Percentiles rank a stretch among this genome's conserved stretches.
Conservation (phyloP, 2,888 invertebrate species). For the Caradrina kadenii region DNA sequence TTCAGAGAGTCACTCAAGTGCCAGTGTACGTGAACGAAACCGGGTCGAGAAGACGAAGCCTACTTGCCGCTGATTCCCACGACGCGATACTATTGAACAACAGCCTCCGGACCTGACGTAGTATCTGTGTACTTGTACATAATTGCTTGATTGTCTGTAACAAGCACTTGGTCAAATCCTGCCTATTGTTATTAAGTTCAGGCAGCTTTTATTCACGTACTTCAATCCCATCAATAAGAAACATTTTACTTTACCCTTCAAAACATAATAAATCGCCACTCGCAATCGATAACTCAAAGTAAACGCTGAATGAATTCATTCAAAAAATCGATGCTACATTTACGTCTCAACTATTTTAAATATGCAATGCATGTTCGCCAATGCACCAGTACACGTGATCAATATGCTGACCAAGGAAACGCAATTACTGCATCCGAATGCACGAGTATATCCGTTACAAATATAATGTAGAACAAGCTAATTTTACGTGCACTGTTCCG, state of each 20-base stretch:
- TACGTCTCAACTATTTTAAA: conserved; percentile 11
- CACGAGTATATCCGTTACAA: conserved; percentile 58
- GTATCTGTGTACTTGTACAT: conserved; percentile 22
- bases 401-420: conserved; percentile 60
- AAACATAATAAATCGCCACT: background rate
- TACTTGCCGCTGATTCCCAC: conserved; percentile 62
- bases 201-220: background rate
- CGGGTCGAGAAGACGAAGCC: conserved; percentile 77
- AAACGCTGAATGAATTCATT: conserved; percentile 19
- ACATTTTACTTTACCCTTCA: background rate
- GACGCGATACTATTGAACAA: conserved; percentile 52
- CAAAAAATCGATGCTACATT: conserved; percentile 18
- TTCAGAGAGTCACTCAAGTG: conserved; percentile 69
- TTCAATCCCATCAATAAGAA: background rate
- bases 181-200: background rate
- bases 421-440: conserved; percentile 59
- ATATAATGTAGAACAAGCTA: conserved; percentile 53
- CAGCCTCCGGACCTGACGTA: conserved; percentile 30
- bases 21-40: conserved; percentile 77
- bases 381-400: conserved; percentile 37
- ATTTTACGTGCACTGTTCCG: conserved; percentile 56
- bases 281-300: conserved; percentile 18
- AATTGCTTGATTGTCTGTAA: conserved; percentile 23
- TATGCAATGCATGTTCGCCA: conserved; percentile 31
- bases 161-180: background rate